phyloP scores from a whole-genome alignment of 2,797 vertebrate species.

The Periparus ater region DNA sequence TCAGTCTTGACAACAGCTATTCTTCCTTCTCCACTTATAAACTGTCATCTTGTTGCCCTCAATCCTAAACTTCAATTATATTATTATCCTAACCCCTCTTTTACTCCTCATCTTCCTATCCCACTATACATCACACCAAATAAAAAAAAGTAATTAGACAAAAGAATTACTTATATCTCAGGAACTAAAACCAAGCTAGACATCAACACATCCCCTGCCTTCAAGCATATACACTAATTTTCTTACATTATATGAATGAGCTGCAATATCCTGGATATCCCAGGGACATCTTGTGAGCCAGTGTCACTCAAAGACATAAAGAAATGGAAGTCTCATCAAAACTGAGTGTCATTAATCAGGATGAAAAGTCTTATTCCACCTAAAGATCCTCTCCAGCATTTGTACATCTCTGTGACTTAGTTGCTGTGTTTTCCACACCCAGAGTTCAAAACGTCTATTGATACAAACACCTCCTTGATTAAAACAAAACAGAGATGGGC shows the following conservation, averaged over 20 bases:
- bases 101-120: neutral
- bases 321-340: neutral
- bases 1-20: neutral
- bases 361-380: neutral
- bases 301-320: neutral
- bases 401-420: neutral
- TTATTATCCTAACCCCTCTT: neutral
- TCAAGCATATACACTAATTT: neutral
- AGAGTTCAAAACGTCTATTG: neutral
- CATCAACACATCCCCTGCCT: fast-evolving
- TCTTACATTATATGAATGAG: neutral
- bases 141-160: neutral
- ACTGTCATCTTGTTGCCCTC: neutral
- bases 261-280: neutral
- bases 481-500: neutral
- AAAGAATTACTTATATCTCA: neutral
- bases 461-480: neutral
- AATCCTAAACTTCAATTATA: neutral
- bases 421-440: neutral
- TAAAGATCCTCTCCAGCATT: neutral
- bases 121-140: neutral
- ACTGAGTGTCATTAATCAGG: neutral
- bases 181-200: neutral
- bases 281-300: neutral
- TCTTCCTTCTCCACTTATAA: neutral